These are phyloP conservation scores for Drosophila sulfurigaster DNA, from an alignment of 1,140 invertebrate species.

Conservation along the genomic window DNA sequence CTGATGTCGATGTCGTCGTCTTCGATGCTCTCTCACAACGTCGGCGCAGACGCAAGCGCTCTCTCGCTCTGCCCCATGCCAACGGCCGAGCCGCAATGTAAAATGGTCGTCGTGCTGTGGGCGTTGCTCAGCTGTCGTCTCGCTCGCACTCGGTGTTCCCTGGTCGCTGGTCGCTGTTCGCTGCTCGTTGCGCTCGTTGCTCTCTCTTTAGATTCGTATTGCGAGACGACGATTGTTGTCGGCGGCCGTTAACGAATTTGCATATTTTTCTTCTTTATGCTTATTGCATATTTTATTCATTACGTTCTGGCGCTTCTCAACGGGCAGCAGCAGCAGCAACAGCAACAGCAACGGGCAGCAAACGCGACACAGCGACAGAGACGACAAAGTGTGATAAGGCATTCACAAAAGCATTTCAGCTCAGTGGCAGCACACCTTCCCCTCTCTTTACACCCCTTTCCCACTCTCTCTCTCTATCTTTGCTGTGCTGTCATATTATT, in stretches of 20 bases:
- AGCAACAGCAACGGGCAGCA: conserved; percentile 20
- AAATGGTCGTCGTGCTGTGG: conserved; percentile 73
- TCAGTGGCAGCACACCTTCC: background rate
- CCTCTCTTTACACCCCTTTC: background rate
- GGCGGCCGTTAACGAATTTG: conserved; percentile 65
- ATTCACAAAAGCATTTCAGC: conserved; percentile 60
- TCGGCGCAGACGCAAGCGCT: conserved; percentile 39
- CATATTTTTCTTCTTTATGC: conserved; percentile 76
- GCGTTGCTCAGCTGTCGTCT: conserved; percentile 64
- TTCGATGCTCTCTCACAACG: conserved; percentile 30
- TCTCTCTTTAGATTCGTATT: background rate
- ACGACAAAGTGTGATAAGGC: conserved; percentile 74
- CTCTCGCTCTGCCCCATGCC: conserved; percentile 49
- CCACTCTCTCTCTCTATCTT: background rate
- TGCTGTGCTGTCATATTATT: conserved; percentile 48
- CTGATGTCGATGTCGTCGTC: conserved; percentile 10
- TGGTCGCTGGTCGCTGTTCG: too few species aligned
- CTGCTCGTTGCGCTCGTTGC: background rate
- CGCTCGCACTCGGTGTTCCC: conserved; percentile 24
- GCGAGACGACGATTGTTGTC: conserved; percentile 9
- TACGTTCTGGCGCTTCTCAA: conserved; percentile 70
- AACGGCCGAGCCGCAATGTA: conserved; percentile 52
- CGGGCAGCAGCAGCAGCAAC: conserved; percentile 28
- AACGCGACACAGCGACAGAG: conserved; percentile 22
- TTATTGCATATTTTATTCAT: conserved; percentile 83